These are phyloP conservation scores for Goniozus legneri DNA, from an alignment of 1,140 invertebrate species.

Conservation along the genomic window DNA sequence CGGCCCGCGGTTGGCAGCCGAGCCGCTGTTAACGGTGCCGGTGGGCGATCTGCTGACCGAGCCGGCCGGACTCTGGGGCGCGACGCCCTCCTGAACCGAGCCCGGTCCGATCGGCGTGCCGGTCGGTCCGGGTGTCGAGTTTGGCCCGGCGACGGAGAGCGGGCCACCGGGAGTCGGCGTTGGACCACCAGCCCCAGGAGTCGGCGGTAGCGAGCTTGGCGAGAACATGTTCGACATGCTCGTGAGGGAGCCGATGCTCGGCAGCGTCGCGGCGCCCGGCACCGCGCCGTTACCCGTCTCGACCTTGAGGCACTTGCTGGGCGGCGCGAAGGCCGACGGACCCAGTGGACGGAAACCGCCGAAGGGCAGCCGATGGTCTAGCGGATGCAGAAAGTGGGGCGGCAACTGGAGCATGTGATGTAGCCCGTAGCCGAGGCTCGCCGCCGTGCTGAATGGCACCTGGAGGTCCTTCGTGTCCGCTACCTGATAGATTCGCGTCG, in stretches of 20 bases:
- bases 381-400: constrained; percentile 54
- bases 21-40: constrained; percentile 24
- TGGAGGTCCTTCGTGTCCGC: constrained; percentile 56
- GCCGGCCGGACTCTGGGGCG: constrained; percentile 36
- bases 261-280: constrained; percentile 38
- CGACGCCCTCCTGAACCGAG: constrained; percentile 32
- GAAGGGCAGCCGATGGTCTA: constrained; percentile 51
- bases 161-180: constrained; percentile 19
- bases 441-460: constrained; percentile 52
- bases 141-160: neutral
- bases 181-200: constrained; percentile 34
- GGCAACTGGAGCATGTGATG: constrained; percentile 58
- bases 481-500: no score
- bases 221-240: constrained; percentile 54
- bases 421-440: constrained; percentile 53
- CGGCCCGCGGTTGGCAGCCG: constrained; percentile 33
- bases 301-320: constrained; percentile 56
- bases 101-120: constrained; percentile 14
- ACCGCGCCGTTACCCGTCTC: constrained; percentile 44
- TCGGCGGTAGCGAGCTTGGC: constrained; percentile 38
- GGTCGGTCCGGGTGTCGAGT: neutral
- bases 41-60: constrained; percentile 36
- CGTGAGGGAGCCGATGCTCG: constrained; percentile 45
- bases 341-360: constrained; percentile 48
- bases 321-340: constrained; percentile 57